Evolutionary conservation across 2,797 vertebrate species (phyloP), one percentile per base, ranked within the genome.

Genomic region (Cuculus canorus): DNA sequence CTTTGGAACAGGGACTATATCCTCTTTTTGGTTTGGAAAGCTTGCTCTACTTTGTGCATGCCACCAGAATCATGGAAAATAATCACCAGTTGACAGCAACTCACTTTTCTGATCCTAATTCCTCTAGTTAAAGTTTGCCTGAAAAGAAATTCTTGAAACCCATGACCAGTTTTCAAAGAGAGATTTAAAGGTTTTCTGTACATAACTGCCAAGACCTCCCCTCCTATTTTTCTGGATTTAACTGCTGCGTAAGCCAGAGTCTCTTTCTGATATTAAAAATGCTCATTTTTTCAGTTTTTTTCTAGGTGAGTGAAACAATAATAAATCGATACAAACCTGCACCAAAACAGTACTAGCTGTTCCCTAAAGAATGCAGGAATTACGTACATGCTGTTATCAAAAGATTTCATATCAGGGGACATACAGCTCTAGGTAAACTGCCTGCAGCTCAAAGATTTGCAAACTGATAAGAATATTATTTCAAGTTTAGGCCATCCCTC

Each of bases 11-110:
- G 11, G 12, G 30, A 59, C n/a, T 53, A 7, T 30, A 82, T n/a
- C 45, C 43, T 94, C 73, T 32, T 70, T 27, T 69, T 32, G 11
- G 66, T 85, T 95, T 93, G 81, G 66, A 93, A 94, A 59, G 52
- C 17, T 88, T 86, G 30, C 43, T 88, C 47, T 33, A 39, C 43
- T 56, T 90, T 52, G 59, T 52, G 54, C 4, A 9, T 22, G 45
- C n/a, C 88, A 68, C 39, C n/a, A 47, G n/a, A 72, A 41, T 35
- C 3, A 30, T 12, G n/a, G 41, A 79, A 96, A 90, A 82, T 50
- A 72, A 80, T 56, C 2, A 45, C 43, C 17, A 70, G 39, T 47
- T 86, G 35, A 82, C 18, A 84, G 24, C 10, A 72, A 52, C 30
- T 92, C 2, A 0, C 69, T 92, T 71, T 69, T 75, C 61, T 90